These are phyloP conservation scores for Stenchaetothrips biformis DNA, from an alignment of 2,888 invertebrate species.

Conservation along the genomic window DNA sequence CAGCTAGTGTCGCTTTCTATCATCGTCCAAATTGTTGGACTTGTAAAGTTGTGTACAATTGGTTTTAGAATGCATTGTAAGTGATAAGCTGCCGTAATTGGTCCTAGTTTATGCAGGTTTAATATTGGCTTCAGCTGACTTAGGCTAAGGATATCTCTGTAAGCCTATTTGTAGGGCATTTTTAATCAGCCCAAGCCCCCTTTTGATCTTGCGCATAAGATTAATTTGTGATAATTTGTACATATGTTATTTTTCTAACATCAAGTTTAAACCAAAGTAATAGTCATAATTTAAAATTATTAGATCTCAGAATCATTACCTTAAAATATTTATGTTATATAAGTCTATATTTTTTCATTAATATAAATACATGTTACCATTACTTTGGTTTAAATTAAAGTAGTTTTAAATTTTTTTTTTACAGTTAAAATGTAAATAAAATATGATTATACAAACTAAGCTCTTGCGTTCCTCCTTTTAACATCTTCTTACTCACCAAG, in stretches of 20 bases:
- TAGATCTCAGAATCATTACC: conserved; percentile 7
- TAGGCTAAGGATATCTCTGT: not conserved
- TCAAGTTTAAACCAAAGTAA: conserved; percentile 22
- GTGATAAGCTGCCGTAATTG: not conserved
- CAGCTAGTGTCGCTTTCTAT: not conserved
- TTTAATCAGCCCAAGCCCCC: not conserved
- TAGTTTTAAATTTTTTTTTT: conserved; percentile 18
- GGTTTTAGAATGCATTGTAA: not conserved
- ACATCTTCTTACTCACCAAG: not conserved
- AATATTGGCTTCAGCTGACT: not conserved
- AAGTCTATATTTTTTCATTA: conserved; percentile 21
- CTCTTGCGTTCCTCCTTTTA: not conserved
- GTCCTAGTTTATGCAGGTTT: not conserved
- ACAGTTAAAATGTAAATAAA: conserved; percentile 13
- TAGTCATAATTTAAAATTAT: conserved; percentile 17
- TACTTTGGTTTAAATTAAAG: conserved; percentile 19
- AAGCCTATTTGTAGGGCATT: not conserved
- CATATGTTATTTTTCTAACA: conserved; percentile 19
- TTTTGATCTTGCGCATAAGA: not conserved
- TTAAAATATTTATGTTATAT: conserved; percentile 25
- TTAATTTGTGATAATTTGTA: conserved; percentile 14
- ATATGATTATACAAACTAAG: not conserved
- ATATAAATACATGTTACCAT: conserved; percentile 22
- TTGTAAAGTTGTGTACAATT: not conserved
- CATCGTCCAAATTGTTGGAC: not conserved